A percentile compares a stretch with the other conserved stretches of the same genome.
These are phyloP conservation scores for Holcopasites calliopsidis DNA, from an alignment of 1,140 invertebrate species.

Conservation along the genomic window DNA sequence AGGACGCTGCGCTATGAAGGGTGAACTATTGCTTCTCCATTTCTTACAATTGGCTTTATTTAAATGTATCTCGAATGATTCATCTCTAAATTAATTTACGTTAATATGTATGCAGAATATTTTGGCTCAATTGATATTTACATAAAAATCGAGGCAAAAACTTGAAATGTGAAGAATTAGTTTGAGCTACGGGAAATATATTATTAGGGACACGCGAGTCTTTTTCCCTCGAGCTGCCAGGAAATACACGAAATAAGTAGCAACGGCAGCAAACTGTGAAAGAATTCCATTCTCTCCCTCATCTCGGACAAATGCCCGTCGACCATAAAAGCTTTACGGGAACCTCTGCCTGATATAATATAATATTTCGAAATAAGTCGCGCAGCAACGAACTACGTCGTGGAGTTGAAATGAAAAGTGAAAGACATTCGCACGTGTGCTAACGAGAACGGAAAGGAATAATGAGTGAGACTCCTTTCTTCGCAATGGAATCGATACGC, in stretches of 20 bases:
- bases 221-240: not conserved
- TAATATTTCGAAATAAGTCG: not conserved
- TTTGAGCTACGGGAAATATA: no score
- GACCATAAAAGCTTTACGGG: not conserved
- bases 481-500: not conserved
- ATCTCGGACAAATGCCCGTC: not conserved
- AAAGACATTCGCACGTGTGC: not conserved
- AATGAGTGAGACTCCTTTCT: slow-evolving; percentile 10
- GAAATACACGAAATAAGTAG: not conserved
- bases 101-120: no score
- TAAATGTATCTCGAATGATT: no score
- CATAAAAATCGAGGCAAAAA: no score
- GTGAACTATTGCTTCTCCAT: no score
- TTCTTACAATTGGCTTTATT: no score
- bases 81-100: no score
- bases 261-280: not conserved
- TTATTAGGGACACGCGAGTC: no score
- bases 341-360: not conserved
- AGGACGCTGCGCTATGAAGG: no score
- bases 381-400: not conserved
- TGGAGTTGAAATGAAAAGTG: not conserved
- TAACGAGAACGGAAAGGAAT: slow-evolving; percentile 23
- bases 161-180: no score
- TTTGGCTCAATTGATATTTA: no score
- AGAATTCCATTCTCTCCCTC: not conserved